Conservation (phyloP, 2,888 invertebrate species). For the Lissonota sp. region DNA sequence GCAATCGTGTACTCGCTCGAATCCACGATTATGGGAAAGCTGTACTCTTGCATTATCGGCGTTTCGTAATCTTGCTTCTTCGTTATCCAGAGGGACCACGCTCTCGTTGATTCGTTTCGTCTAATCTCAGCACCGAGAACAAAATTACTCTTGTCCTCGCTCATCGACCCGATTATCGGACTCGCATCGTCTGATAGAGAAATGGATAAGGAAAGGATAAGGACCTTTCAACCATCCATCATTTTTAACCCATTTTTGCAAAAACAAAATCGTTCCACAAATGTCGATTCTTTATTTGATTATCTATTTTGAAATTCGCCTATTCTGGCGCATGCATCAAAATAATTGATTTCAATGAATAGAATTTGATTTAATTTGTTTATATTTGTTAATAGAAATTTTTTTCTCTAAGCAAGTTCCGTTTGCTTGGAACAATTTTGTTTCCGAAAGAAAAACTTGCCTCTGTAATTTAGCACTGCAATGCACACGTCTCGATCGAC, state of each 20-base stretch:
- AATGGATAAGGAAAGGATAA: not conserved
- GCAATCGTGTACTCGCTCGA: constrained; percentile 78
- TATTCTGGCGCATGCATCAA: not conserved
- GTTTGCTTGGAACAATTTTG: not conserved
- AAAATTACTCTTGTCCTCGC: constrained; percentile 60
- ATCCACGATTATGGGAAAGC: constrained; percentile 81
- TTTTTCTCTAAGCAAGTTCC: too few species aligned
- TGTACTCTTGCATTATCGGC: constrained; percentile 83
- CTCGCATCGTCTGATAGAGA: constrained; percentile 43
- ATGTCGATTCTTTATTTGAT: too few species aligned
- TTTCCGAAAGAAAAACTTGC: constrained; percentile 72
- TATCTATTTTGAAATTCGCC: too few species aligned
- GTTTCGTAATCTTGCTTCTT: constrained; percentile 86
- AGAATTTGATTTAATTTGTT: too few species aligned
- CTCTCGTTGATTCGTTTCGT: constrained; percentile 19
- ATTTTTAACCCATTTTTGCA: too few species aligned
- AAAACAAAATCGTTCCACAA: too few species aligned
- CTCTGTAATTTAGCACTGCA: constrained; percentile 84
- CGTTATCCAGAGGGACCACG: constrained; percentile 75
- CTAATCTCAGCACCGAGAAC: constrained; percentile 66
- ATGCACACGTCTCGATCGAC: constrained; percentile 83
- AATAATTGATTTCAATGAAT: not conserved
- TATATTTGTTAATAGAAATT: constrained; percentile 3
- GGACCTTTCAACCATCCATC: too few species aligned
- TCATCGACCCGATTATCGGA: constrained; percentile 61